A percentile compares a stretch with the other conserved stretches of the same genome.
Evolutionary conservation across 2,797 vertebrate species (phyloP).

Genomic region (Muraenolepis orangiensis): DNA sequence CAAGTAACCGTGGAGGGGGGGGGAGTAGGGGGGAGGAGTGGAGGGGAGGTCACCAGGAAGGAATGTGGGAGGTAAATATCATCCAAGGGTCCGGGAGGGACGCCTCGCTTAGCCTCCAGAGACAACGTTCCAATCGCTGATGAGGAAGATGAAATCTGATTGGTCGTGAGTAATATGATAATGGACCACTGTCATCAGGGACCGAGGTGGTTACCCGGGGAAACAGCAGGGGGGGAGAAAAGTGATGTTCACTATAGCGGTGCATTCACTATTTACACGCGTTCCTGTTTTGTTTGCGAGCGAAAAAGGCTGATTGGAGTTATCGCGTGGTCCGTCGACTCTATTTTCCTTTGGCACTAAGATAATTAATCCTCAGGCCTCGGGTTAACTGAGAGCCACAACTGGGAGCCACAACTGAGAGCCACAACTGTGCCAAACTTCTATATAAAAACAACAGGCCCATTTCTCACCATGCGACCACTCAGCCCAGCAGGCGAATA

Average conservation of each 20-base stretch:
- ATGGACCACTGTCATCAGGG: slow-evolving; percentile 20
- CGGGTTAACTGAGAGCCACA: slow-evolving; percentile 36
- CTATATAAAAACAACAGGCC: not conserved
- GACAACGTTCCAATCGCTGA: slow-evolving; percentile 37
- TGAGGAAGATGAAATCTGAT: slow-evolving; percentile 33
- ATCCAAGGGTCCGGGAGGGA: slow-evolving; percentile 40
- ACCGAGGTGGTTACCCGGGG: not conserved
- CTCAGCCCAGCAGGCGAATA: not conserved
- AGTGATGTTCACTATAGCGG: slow-evolving; percentile 19
- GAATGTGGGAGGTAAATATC: slow-evolving; percentile 69
- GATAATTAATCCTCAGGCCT: not conserved
- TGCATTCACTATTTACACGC: slow-evolving; percentile 6
- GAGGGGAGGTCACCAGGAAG: slow-evolving; percentile 58
- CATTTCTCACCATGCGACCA: too few relatives aligned
- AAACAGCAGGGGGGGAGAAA: slow-evolving; percentile 5
- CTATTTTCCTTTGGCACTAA: not conserved
- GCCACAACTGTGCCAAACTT: slow-evolving; percentile 8
- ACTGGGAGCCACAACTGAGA: too few relatives aligned
- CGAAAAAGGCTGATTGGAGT: not conserved
- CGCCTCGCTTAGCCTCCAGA: slow-evolving; percentile 25
- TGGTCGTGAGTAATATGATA: slow-evolving; percentile 6
- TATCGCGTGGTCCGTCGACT: not conserved
- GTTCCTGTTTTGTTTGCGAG: slow-evolving; percentile 9
- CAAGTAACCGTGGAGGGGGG: slow-evolving; percentile 27
- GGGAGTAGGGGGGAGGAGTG: slow-evolving; percentile 60